A percentile compares a stretch with the other conserved stretches of the same genome.
Conservation (phyloP, 2,888 invertebrate species). For the Abrostola triplasia region DNA sequence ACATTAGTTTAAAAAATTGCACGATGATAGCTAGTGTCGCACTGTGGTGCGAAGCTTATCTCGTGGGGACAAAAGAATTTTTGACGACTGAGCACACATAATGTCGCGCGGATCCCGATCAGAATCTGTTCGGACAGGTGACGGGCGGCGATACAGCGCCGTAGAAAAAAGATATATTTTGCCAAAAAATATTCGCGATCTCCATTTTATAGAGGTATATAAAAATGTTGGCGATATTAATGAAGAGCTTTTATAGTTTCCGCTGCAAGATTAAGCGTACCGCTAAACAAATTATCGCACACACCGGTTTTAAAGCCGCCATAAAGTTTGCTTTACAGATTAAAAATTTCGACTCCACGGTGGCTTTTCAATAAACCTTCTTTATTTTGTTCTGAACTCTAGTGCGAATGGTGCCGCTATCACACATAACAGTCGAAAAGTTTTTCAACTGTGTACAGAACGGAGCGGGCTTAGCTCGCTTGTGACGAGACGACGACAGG, state of each 20-base stretch:
- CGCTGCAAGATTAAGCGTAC: slow-evolving; percentile 11
- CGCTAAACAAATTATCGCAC: slow-evolving; percentile 14
- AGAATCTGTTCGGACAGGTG: slow-evolving; percentile 79
- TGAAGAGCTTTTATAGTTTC: slow-evolving; percentile 25
- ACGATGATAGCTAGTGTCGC: slow-evolving; percentile 55
- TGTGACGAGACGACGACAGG: slow-evolving; percentile 75
- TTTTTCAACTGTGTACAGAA: slow-evolving; percentile 74
- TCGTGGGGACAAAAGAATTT: slow-evolving; percentile 78
- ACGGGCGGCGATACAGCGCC: slow-evolving; percentile 72
- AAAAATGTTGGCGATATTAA: slow-evolving; percentile 11
- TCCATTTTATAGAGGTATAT: slow-evolving; percentile 3
- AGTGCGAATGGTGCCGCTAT: slow-evolving; percentile 72
- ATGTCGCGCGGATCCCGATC: slow-evolving; percentile 72
- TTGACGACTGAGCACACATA: slow-evolving; percentile 84
- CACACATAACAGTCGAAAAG: slow-evolving; percentile 76
- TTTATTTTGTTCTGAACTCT: slow-evolving; percentile 52
- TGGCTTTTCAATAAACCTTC: slow-evolving; percentile 47
- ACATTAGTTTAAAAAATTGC: slow-evolving; percentile 63
- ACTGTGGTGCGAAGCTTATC: slow-evolving; percentile 73
- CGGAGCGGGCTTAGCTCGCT: slow-evolving; percentile 70
- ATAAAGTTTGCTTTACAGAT: slow-evolving; percentile 22
- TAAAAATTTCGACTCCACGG: slow-evolving; percentile 22
- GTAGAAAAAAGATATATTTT: slow-evolving; percentile 38
- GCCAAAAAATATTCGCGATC: slow-evolving; percentile 19
- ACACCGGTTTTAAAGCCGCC: slow-evolving; percentile 2